phyloP scores from a whole-genome alignment of 2,797 vertebrate genomes.

The Malurus leucopterus region DNA sequence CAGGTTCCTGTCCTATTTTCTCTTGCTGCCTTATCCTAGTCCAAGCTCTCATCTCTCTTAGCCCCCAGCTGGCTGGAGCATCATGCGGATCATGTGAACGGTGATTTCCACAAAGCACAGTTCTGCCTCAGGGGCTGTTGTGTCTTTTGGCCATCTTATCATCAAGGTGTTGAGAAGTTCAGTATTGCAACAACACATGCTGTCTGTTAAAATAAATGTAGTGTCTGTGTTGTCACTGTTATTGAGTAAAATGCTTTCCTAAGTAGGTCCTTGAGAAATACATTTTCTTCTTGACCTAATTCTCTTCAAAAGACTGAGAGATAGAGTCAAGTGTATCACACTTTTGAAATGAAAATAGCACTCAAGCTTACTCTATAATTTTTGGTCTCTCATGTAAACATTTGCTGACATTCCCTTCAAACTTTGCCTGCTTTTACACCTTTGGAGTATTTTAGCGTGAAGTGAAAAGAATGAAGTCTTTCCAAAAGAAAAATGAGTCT shows the following conservation, averaged over 20 bases:
- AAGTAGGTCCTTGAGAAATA: conserved; percentile 33
- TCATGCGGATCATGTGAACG: neutral
- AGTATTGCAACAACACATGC: neutral
- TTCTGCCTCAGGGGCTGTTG: neutral
- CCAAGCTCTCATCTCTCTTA: neutral
- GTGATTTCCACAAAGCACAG: neutral
- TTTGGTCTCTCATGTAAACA: neutral
- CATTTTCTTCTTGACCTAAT: conserved; percentile 9
- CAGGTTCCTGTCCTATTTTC: neutral
- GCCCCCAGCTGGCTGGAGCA: neutral
- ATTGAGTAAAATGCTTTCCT: neutral
- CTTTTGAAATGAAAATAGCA: neutral
- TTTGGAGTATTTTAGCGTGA: neutral
- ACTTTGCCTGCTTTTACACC: neutral
- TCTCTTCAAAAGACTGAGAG: neutral
- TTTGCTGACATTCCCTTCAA: conserved; percentile 13
- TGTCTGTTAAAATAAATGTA: neutral
- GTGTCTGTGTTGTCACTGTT: neutral
- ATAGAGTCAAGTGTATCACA: conserved; percentile 1
- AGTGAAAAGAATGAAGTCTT: neutral
- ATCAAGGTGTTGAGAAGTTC: neutral
- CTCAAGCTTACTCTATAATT: neutral
- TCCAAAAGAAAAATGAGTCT: neutral
- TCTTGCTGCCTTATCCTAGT: neutral
- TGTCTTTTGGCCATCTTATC: neutral